Base-by-base conservation (phyloP, 1,140 invertebrate genomes). In the Tachypleus tridentatus region DNA sequence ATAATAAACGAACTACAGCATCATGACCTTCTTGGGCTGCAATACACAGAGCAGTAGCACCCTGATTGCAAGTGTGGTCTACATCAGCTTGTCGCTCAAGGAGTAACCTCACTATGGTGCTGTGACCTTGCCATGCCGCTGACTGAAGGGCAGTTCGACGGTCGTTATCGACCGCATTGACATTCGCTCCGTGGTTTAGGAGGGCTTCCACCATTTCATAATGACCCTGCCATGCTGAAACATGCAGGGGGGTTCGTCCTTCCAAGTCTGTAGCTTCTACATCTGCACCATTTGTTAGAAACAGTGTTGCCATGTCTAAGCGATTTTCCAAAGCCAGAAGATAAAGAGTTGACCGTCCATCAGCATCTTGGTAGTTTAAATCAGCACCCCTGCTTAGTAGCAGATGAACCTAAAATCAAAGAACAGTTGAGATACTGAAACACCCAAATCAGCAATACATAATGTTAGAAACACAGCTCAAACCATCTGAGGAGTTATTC, bases 121-220 rank as follows among this genome's bases (percentile, higher is more conserved):
- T 83, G 71, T 95, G 89, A 6, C 93, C 93, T 75, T 95, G 89
- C 93, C 93, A 97, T 60, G 91, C 88, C n/a, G 93, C 93, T 11
- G 90, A 93, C 78, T 96, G 93, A 64, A 97, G 76, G 4, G 93
- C 88, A 0, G 92, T 95, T 56, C 93, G 81, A 60, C 86, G 85
- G 74, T 96, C 93, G 73, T 89, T 85, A 76, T 98, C 94, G 62
- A 87, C 85, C 0, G 89, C 89, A 75, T 97, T 91, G 1, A 95
- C 87, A 73, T 87, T 82, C 3, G 91, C 89, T 58, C 84, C 81
- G 53, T 87, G 86, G 65, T 84, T 80, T 67, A 85, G 84, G 51
- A 97, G 80, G 47, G 97, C 79, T 65, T 87, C 86, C 0, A 94
- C 91, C 87, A 97, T 93, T 63, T 93, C 89, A 2, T 81, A 77